Conservation (phyloP, 2,888 invertebrate species). For the Marasmarcha lunaedactyla region DNA sequence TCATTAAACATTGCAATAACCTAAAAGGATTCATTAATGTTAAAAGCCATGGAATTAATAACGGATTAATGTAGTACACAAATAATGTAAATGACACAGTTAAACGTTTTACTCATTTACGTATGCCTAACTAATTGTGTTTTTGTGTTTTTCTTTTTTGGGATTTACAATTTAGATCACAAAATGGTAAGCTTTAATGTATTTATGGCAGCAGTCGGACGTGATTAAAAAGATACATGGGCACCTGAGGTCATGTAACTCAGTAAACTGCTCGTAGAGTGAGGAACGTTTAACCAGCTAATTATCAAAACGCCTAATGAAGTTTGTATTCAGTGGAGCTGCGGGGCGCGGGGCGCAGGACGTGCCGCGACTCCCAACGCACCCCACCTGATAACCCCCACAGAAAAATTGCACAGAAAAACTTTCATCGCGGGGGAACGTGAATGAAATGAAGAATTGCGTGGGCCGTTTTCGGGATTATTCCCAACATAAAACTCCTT, state of each 20-base stretch:
- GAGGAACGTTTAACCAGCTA: constrained; percentile 68
- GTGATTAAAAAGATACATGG: too few species aligned
- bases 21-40: too few species aligned
- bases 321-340: constrained; percentile 67
- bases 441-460: constrained; percentile 70
- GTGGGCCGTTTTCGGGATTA: constrained; percentile 64
- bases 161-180: too few species aligned
- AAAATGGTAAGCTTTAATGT: too few species aligned
- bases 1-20: too few species aligned
- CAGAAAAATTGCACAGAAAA: constrained; percentile 70
- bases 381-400: constrained; percentile 67
- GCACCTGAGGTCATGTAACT: background rate
- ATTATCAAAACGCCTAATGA: constrained; percentile 72
- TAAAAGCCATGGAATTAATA: too few species aligned
- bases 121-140: too few species aligned
- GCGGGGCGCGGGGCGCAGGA: constrained; percentile 20
- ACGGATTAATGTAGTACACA: too few species aligned
- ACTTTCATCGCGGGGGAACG: constrained; percentile 69
- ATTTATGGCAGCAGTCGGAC: too few species aligned
- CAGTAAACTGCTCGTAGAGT: constrained; percentile 31
- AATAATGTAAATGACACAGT: too few species aligned
- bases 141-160: too few species aligned
- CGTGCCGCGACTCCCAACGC: constrained; percentile 61
- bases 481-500: constrained; percentile 56
- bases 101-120: too few species aligned